Conservation (phyloP, 2,113 vertebrate species). For the Xenus cinereus region DNA sequence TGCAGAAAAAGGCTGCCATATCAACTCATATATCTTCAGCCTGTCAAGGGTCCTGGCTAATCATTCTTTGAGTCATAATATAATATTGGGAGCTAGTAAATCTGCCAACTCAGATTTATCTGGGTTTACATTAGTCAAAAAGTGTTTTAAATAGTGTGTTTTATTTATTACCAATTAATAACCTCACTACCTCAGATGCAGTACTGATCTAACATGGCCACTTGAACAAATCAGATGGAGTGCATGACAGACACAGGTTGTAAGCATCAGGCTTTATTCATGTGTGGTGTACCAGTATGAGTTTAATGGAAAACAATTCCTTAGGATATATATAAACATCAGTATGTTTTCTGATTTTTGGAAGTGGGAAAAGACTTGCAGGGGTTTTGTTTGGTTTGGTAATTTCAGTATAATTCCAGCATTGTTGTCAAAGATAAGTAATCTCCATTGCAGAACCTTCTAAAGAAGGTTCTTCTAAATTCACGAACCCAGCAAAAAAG, state of each 20-base stretch:
- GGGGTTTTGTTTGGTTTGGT: background rate
- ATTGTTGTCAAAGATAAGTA: background rate
- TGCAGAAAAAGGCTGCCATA: background rate
- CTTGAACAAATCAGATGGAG: slow-evolving; percentile 1
- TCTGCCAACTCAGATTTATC: slow-evolving; percentile 2
- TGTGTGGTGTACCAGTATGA: background rate
- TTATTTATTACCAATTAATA: background rate
- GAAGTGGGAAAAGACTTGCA: background rate
- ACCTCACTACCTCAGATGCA: background rate
- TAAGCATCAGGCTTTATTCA: background rate
- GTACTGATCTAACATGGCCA: background rate
- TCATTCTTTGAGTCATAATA: slow-evolving; percentile 1
- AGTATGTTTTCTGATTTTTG: background rate
- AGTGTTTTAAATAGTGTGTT: background rate
- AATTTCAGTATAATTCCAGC: background rate
- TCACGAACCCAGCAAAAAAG: background rate
- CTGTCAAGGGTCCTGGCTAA: background rate
- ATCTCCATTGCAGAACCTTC: background rate
- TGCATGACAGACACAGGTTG: background rate
- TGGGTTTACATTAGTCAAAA: slow-evolving; percentile 3
- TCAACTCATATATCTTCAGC: background rate
- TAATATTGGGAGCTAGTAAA: slow-evolving; percentile 49
- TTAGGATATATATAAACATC: background rate
- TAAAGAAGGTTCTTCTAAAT: background rate
- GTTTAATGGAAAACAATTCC: background rate